Evolutionary conservation across 1,140 invertebrate species (phyloP), one percentile per base, ranked within the genome.

Genomic region (Lanistes nyassanus): DNA sequence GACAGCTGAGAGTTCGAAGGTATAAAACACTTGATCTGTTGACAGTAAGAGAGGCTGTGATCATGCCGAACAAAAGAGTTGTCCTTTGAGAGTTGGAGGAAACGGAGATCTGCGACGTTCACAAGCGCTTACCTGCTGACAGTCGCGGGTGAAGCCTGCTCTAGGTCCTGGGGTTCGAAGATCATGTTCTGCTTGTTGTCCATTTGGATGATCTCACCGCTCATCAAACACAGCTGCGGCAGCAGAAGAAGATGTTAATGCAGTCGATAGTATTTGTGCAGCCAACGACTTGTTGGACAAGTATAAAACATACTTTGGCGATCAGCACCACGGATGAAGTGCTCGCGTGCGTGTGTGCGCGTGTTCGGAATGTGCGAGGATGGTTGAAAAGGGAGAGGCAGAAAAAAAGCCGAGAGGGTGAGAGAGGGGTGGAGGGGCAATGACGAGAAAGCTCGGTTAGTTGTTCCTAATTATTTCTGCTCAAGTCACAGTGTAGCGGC

Each of bases 71-170:
- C 2, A 13, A 47, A 47, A 47, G 42, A 47, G 39, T 6, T 2
- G 19, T 13, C 9, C 1, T 47, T 0, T 0, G 9, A 47, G 42
- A 47, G 42, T 47, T 13, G 19, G 42, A 47, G 5, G 42, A 60
- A 3, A 60, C 29, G 56, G n/a, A 11, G 56, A 60, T 3, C 42
- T 0, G 0, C 1, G 42, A 47, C 42, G 13, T 9, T 23, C 34
- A 66, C 21, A 66, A 9, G 4, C 3, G 13, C 3, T n/a, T 78
- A 88, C 79, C 95, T 93, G 83, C 86, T 88, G 29, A 90, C 88
- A 55, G 88, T 90, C 68, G 88, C 88, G 34, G 88, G 88, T 0
- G 88, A 89, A 4, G 88, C 88, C 82, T 96, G 94, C 69, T 90
- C 88, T 56, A 90, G 75, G 71, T 90, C 87, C 74, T 87, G 84